Conservation (phyloP, 2,888 invertebrate genomes). For the Melangyna quadrimaculata region DNA sequence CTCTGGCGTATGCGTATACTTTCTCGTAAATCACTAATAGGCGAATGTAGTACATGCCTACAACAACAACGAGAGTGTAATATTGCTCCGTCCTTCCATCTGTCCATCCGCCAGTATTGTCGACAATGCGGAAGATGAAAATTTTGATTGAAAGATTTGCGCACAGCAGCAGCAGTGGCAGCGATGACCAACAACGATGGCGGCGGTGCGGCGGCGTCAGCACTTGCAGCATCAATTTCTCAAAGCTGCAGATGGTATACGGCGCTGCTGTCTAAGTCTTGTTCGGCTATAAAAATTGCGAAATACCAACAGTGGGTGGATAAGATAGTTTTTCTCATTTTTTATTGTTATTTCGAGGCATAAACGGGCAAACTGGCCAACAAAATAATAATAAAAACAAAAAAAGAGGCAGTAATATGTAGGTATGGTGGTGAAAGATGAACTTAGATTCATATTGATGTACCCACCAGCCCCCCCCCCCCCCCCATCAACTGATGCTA, state of each 20-base stretch:
- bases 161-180: conserved; percentile 17
- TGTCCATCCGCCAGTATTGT: not conserved
- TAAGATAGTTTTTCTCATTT: conserved; percentile 26
- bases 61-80: conserved; percentile 3
- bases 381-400: not conserved
- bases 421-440: not conserved
- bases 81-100: conserved; percentile 3
- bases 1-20: conserved; percentile 65
- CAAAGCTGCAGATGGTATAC: conserved; percentile 30
- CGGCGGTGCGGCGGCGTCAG: not conserved
- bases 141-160: conserved; percentile 69
- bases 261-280: not conserved
- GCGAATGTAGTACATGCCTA: conserved; percentile 25
- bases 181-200: not conserved
- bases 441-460: not conserved
- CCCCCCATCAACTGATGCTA: not conserved
- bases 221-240: conserved; percentile 9
- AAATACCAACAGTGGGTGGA: conserved; percentile 70
- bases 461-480: too few relatives aligned
- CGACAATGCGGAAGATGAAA: conserved; percentile 66
- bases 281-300: conserved; percentile 56
- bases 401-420: not conserved
- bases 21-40: conserved; percentile 68
- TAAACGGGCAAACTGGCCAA: conserved; percentile 29
- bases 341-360: conserved; percentile 32